A percentile compares a stretch with the other conserved stretches of the same genome.
Evolutionary conservation across 2,888 invertebrate genomes (phyloP).

Genomic region (Alloplasta piceator): DNA sequence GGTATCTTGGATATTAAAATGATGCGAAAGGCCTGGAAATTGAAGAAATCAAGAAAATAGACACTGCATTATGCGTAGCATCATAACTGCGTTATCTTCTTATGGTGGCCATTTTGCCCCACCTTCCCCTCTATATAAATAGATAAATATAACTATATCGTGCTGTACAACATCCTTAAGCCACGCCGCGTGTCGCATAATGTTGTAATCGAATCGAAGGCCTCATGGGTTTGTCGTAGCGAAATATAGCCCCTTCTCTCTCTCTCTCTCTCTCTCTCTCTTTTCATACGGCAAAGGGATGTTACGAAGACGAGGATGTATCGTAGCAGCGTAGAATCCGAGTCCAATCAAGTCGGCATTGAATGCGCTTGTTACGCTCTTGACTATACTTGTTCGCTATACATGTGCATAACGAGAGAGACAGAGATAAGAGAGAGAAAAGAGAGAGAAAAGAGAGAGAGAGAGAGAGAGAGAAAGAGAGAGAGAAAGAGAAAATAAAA

Average conservation of each 20-base stretch:
- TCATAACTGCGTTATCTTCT: no score
- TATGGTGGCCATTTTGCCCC: no score
- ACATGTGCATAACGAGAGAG: slow-evolving; percentile 4
- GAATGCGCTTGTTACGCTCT: slow-evolving; percentile 77
- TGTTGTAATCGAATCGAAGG: slow-evolving; percentile 67
- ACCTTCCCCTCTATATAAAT: background rate
- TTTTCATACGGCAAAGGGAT: slow-evolving; percentile 19
- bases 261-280: background rate
- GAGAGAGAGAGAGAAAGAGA: slow-evolving; percentile 18
- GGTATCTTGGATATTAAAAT: no score
- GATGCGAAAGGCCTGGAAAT: no score
- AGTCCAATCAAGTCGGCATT: slow-evolving; percentile 79
- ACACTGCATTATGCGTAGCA: no score
- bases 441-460: slow-evolving; percentile 5
- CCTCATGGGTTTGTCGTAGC: slow-evolving; percentile 45
- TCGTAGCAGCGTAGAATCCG: slow-evolving; percentile 67
- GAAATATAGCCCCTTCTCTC: background rate
- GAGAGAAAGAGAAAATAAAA: background rate
- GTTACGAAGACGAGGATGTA: slow-evolving; percentile 54
- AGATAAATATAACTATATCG: slow-evolving; percentile 18
- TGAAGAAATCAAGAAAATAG: no score
- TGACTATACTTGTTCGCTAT: slow-evolving; percentile 33
- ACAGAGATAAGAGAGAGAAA: slow-evolving; percentile 14
- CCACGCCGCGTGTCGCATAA: slow-evolving; percentile 44
- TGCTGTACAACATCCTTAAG: slow-evolving; percentile 27